Evolutionary conservation across 2,797 vertebrate genomes (phyloP).

Genomic region (Lepilemur septentrionalis): DNA sequence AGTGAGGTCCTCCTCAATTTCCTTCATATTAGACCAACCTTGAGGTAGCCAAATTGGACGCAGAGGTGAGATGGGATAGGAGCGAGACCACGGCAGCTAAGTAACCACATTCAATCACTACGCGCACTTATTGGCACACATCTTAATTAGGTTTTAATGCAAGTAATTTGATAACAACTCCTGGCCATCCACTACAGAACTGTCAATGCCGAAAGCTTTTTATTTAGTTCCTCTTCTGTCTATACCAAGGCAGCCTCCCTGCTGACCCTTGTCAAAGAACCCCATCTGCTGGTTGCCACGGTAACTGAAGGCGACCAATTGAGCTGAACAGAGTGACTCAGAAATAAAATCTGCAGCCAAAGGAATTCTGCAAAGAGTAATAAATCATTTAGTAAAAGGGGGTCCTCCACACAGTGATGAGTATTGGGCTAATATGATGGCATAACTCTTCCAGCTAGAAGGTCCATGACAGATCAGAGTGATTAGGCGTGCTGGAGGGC

Average conservation of each 20-base stretch:
- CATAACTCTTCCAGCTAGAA: constrained; percentile 48
- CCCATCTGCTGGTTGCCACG: constrained; percentile 93
- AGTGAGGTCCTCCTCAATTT: background rate
- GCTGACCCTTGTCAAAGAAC: constrained; percentile 91
- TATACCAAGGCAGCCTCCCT: constrained; percentile 79
- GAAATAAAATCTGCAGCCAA: constrained; percentile 76
- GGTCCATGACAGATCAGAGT: background rate
- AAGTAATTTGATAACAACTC: constrained; percentile 92
- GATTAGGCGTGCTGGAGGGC: background rate
- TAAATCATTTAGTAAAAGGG: constrained; percentile 77
- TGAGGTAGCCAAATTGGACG: constrained; percentile 70
- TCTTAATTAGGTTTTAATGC: constrained; percentile 98
- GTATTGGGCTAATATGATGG: background rate
- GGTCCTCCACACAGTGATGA: constrained; percentile 25
- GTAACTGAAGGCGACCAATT: constrained; percentile 84
- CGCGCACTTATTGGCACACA: constrained; percentile 91
- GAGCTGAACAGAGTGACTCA: constrained; percentile 72
- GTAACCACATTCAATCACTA: constrained; percentile 93
- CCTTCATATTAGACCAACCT: background rate
- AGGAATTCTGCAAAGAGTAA: constrained; percentile 75
- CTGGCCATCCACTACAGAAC: constrained; percentile 81
- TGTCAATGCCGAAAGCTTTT: constrained; percentile 83
- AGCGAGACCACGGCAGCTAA: constrained; percentile 88
- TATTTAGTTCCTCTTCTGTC: constrained; percentile 69
- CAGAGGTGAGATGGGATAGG: constrained; percentile 85